Base-by-base conservation (phyloP, 2,888 invertebrate genomes). In the Buathra laborator region DNA sequence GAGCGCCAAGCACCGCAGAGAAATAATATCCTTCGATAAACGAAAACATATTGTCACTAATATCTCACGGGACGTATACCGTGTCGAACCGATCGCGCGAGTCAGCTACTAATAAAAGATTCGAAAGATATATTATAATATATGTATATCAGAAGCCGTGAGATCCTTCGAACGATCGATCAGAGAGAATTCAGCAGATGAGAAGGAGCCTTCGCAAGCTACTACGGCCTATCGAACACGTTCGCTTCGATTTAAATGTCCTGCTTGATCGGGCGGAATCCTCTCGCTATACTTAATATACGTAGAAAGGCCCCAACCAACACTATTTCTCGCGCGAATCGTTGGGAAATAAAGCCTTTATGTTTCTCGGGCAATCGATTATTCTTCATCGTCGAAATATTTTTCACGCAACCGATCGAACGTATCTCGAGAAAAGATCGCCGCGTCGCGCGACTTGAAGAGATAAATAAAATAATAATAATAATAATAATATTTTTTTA, bases 31-130 rank as follows among this genome's bases (percentile, higher is more conserved):
- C 56, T 48, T 92, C 91, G 92, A 93, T 93, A 92, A 92, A 91
- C 37, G 91, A 89, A 89, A 92, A 92, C 93, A 92, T 92, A 93
- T 93, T 91, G 92, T 91, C 92, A 91, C 92, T 93, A 93, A 93
- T 92, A 92, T 91, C 90, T 88, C 37, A 67, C 48, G 66, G 32
- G 43, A 9, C 12, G 64, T 32, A 24, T 19, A 56, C 19, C 24
- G 62, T 64, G 74, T 87, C 89, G 91, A 91, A 92, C 90, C 89
- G 91, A 90, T 89, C 89, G 37, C 37, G 37, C 37, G 14, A 43
- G 10, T 16, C 51, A 53, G 76, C 76, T 79, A 79, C 70, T 51
- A 71, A 37, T 37, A 4, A 48, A 70, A 43, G 46, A 62, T 51
- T n/a, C 19, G 2, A 44, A 12, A 29, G n/a, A n/a, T 51, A n/a